Evolutionary conservation across 2,888 invertebrate species (phyloP), one percentile per base, ranked within the genome.

Genomic region (Blera fallax): DNA sequence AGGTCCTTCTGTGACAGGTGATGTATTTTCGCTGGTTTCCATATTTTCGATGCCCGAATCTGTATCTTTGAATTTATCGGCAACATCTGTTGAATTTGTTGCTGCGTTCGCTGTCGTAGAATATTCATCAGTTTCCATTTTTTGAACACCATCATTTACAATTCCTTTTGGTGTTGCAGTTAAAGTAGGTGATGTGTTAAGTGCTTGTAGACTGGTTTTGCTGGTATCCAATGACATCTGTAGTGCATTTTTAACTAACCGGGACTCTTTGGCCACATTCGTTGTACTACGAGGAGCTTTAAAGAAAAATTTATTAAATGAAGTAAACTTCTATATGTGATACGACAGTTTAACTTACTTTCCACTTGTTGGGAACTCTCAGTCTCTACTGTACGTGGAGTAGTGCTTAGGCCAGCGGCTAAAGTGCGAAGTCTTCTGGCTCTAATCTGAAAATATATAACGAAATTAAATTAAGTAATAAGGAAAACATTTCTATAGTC

Each of bases 1-100:
- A 18, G 79, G 56, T 18, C 69, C 73, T 21, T 76, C 80, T 18
- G 76, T 65, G 16, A 65, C 56, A 4, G 88, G 78, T 54, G 88
- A 79, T 60, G 74, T 64, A 27, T 87, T 88, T 60, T 89, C 89
- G 85, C 89, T 90, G 79, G 92, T 93, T 91, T 96, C 96, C 96
- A 96, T 96, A 88, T 95, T 95, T 91, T 96, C 96, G 89, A 95
- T 95, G 18, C 95, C 95, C 6, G 95, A 95, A 91, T 95, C 95
- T 37, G 94, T 94, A 90, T 95, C 95, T 60, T 69, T 65, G 37
- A 21, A 64, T 70, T 70, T 92, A 78, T 94, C 94, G 88, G 94
- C 94, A 21, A 94, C 93, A 88, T 95, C 95, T 93, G 94, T 94
- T 60, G 89, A 88, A 6, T 89, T 88, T 45, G 88, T 80, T 0